Conservation (phyloP, 1,140 invertebrate species). For the Asbolus verrucosus region DNA sequence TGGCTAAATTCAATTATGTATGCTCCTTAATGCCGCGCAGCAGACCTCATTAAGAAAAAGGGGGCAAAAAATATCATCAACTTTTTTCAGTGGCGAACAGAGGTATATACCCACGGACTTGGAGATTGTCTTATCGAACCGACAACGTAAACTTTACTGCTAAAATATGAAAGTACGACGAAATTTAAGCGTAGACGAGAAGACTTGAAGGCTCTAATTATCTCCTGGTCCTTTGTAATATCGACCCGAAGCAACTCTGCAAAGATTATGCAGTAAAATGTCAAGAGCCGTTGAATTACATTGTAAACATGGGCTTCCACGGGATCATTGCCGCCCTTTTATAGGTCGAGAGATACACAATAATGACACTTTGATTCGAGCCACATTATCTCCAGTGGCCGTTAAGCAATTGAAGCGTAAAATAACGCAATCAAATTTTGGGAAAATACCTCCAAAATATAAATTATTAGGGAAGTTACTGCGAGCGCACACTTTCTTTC, state of each 20-base stretch:
- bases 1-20: slow-evolving; percentile 14
- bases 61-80: slow-evolving; percentile 14
- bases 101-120: slow-evolving; percentile 1
- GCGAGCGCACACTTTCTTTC: too few species aligned
- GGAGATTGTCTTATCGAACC: slow-evolving; percentile 10
- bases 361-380: too few species aligned
- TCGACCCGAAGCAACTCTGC: neutral
- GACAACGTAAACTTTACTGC: slow-evolving; percentile 8
- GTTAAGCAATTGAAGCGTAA: too few species aligned
- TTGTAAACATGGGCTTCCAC: neutral
- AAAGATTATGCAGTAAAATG: slow-evolving; percentile 7
- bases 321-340: neutral
- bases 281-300: slow-evolving; percentile 2
- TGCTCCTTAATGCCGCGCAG: slow-evolving; percentile 8
- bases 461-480: too few species aligned
- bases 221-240: slow-evolving; percentile 9
- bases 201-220: slow-evolving; percentile 8
- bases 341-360: too few species aligned
- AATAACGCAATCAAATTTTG: too few species aligned
- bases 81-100: neutral
- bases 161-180: slow-evolving; percentile 9
- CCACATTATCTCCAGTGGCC: too few species aligned
- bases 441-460: too few species aligned
- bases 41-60: slow-evolving; percentile 5
- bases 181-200: slow-evolving; percentile 3